Base-by-base conservation (phyloP, 1,140 invertebrate genomes). In the Ceratosolen fusciceps region DNA sequence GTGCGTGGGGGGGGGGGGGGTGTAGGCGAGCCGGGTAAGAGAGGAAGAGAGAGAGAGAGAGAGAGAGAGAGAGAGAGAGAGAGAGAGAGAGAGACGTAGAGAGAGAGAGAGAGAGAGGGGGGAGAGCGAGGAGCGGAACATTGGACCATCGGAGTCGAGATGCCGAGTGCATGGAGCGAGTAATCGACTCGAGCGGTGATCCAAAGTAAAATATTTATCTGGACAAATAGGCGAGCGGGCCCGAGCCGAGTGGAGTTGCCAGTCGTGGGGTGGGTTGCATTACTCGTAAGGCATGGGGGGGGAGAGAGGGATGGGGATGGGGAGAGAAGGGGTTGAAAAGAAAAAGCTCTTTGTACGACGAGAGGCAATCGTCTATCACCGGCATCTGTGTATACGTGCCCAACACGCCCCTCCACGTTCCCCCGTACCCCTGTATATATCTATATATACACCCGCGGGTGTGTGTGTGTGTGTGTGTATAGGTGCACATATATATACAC, bases 171-270 rank as follows among this genome's bases (percentile, higher is more conserved):
- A 37, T 65, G 21, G 31, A 65, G 31, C 60, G 60, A 16, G 29
- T 65, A 65, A 65, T 65, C 60, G 60, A 65, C 60, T 65, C 26
- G 31, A 65, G 60, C 31, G 26, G 60, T 65, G 60, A 65, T 65
- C 60, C 60, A 37, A 65, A 65, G 60, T 65, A 65, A 65, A 65
- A 65, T 65, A 65, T 65, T 65, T 65, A 65, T 65, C 60, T 19
- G 31, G 60, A 37, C 60, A 65, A 65, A 65, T 65, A 65, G 60
- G 31, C 60, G 10, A 65, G 60, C 21, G 49, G 5, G 49, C 9
- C 49, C 39, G 39, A 43, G 39, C 39, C n/a, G n/a, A n/a, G n/a
- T n/a, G n/a, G n/a, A n/a, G n/a, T n/a, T n/a, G n/a, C n/a, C n/a
- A n/a, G n/a, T n/a, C n/a, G n/a, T n/a, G n/a, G n/a, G n/a, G n/a